A percentile compares a stretch with the other conserved stretches of the same genome.
Evolutionary conservation across 2,888 invertebrate species (phyloP).

Genomic region (Steinernema hermaphroditum): DNA sequence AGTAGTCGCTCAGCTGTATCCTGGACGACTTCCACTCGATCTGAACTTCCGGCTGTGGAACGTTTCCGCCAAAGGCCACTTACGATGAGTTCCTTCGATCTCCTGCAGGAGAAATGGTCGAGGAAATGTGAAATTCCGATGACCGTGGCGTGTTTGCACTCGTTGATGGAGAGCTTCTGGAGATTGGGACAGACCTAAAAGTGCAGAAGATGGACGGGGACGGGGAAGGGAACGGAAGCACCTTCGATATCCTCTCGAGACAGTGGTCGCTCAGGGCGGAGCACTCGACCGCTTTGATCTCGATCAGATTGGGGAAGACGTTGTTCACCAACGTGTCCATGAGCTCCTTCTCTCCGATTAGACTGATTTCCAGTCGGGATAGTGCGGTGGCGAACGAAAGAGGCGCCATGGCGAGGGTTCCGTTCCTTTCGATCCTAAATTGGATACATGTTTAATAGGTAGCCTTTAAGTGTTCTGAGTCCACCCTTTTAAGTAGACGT

Average conservation of each 20-base stretch:
- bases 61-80: background rate
- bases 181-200: background rate
- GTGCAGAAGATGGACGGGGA: background rate
- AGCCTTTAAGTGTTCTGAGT: too few relatives aligned
- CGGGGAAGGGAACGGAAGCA: background rate
- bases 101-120: background rate
- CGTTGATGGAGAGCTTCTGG: background rate
- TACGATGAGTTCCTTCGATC: background rate
- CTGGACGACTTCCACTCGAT: constrained; percentile 24
- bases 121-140: constrained; percentile 20
- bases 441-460: too few relatives aligned
- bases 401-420: background rate
- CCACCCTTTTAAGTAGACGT: too few relatives aligned
- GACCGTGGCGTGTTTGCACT: constrained; percentile 18
- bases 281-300: constrained; percentile 6
- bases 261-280: background rate
- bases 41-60: background rate
- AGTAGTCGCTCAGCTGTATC: constrained; percentile 28
- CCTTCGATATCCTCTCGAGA: constrained; percentile 14
- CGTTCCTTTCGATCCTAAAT: background rate
- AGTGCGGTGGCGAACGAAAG: background rate
- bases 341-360: constrained; percentile 2
- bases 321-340: background rate
- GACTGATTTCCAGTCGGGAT: constrained; percentile 4
- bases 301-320: background rate